Conservation (phyloP, 30 jellyfish, hydroid and myxozoan genomes). For the Nemopilema nomurai region DNA sequence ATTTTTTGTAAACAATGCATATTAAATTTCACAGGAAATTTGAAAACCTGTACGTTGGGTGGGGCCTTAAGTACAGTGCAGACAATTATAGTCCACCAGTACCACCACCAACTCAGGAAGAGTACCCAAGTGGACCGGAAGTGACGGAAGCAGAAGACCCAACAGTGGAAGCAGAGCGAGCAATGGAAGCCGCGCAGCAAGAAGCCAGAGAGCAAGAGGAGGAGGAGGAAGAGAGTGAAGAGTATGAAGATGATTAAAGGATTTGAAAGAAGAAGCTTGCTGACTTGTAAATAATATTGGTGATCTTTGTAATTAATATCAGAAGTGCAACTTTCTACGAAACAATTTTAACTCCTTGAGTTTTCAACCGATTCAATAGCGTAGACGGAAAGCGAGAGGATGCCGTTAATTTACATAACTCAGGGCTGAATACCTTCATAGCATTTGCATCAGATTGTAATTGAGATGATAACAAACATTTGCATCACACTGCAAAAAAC, state of each 20-base stretch:
- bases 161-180: conserved; percentile 95
- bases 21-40: conserved; percentile 44
- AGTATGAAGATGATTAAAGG: conserved; percentile 70
- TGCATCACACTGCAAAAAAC: no score
- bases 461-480: neutral
- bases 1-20: neutral
- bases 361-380: neutral
- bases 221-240: conserved; percentile 96
- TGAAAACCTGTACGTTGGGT: conserved; percentile 88
- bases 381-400: no score
- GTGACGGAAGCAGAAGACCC: conserved; percentile 94
- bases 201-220: conserved; percentile 93
- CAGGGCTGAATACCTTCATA: neutral
- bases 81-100: conserved; percentile 93
- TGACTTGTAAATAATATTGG: neutral
- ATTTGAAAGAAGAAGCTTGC: neutral
- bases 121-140: conserved; percentile 93
- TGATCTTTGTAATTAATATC: conserved; percentile 4
- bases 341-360: neutral
- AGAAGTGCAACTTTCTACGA: neutral
- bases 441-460: neutral
- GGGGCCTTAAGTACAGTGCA: conserved; percentile 83
- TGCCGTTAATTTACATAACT: neutral
- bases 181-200: conserved; percentile 88
- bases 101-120: conserved; percentile 95